Percentiles rank a stretch among this genome's conserved stretches.
phyloP scores from a whole-genome alignment of 92 coral and sea anemone genomes.

The Muricea muricata region DNA sequence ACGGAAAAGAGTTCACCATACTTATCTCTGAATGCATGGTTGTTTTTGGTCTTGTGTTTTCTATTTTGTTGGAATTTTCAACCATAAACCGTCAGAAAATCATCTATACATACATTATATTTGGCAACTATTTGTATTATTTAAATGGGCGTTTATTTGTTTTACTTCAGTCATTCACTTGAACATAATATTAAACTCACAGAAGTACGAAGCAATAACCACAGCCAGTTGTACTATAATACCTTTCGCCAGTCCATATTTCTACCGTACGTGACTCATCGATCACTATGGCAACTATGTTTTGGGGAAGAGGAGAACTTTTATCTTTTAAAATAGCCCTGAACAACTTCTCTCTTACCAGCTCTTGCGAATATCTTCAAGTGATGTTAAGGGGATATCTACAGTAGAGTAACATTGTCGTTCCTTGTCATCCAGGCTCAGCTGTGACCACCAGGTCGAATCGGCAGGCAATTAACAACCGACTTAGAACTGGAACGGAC shows the following conservation, averaged over 20 bases:
- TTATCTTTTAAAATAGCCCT: neutral
- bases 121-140: neutral
- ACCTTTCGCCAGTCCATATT: neutral
- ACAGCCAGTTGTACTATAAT: neutral
- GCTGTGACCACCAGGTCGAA: too few relatives aligned
- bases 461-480: too few relatives aligned
- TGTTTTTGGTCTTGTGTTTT: too few relatives aligned
- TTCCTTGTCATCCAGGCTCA: conserved; percentile 9
- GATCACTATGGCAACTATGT: conserved; percentile 42
- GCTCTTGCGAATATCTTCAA: neutral
- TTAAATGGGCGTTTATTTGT: too few relatives aligned
- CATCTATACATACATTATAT: neutral
- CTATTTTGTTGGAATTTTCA: neutral
- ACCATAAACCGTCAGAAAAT: neutral
- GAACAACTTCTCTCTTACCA: neutral
- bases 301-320: conserved; percentile 30
- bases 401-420: neutral
- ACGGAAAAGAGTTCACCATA: conserved; percentile 40
- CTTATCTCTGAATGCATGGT: conserved; percentile 15
- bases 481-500: too few relatives aligned
- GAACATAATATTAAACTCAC: neutral
- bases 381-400: neutral
- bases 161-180: too few relatives aligned
- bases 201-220: neutral
- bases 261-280: conserved; percentile 9